Evolutionary conservation across 2,888 invertebrate genomes (phyloP).

Genomic region (Siphlonurus alternatus): DNA sequence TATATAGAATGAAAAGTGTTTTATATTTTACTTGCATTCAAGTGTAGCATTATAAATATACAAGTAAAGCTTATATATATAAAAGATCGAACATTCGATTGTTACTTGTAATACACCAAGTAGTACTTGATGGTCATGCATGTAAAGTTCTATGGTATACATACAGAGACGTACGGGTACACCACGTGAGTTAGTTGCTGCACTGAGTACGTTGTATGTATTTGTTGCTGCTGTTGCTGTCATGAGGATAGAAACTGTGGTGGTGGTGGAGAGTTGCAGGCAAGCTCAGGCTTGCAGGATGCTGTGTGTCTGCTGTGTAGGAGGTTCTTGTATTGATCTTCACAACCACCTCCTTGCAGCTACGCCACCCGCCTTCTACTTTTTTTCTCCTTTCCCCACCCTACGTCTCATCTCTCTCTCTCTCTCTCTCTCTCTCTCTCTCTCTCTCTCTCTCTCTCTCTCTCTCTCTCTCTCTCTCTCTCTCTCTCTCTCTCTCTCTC

Average conservation of each 20-base stretch:
- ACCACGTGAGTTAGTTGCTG: too few species aligned
- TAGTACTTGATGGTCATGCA: neutral
- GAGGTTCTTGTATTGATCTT: neutral
- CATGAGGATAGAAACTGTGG: neutral
- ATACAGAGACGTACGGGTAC: too few species aligned
- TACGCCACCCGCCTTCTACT: neutral
- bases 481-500: neutral
- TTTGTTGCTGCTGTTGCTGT: neutral
- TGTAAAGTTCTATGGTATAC: neutral
- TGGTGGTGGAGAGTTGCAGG: neutral
- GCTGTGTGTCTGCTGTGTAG: too few species aligned
- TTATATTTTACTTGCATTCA: too few species aligned
- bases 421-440: slow-evolving; percentile 7
- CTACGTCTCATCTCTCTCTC: slow-evolving; percentile 10
- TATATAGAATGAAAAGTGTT: too few species aligned
- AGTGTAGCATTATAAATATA: too few species aligned
- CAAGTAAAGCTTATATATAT: neutral
- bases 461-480: neutral
- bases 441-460: slow-evolving; percentile 5
- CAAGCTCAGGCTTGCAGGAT: too few species aligned
- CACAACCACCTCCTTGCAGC: slow-evolving; percentile 1
- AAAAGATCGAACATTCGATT: neutral
- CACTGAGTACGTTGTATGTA: neutral
- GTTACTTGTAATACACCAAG: neutral
- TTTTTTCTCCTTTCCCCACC: slow-evolving; percentile 11